Evolutionary conservation across 2,888 invertebrate species (phyloP).

Genomic region (Diadromus collaris): DNA sequence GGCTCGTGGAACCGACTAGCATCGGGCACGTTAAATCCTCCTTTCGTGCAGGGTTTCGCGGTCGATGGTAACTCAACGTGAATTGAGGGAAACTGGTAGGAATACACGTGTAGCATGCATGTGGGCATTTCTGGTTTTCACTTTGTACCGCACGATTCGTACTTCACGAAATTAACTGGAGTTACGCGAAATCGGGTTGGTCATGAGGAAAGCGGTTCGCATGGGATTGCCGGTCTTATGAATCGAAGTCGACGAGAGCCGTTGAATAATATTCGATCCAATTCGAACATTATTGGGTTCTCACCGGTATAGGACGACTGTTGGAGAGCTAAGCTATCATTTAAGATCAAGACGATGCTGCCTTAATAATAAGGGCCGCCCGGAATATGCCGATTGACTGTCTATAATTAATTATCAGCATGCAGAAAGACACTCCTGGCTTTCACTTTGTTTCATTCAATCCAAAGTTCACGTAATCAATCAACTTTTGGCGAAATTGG

Average conservation of each 20-base stretch:
- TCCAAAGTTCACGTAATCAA: too few species aligned
- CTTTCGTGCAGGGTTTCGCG: constrained; percentile 17
- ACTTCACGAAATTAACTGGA: background rate
- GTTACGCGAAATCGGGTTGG: background rate
- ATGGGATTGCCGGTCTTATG: background rate
- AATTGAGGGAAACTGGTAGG: constrained; percentile 5
- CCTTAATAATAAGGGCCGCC: too few species aligned
- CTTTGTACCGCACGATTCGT: background rate
- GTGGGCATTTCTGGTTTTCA: background rate
- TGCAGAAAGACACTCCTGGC: too few species aligned
- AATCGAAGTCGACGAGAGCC: background rate
- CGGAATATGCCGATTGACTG: too few species aligned
- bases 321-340: too few species aligned
- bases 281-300: too few species aligned
- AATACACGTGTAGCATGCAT: background rate
- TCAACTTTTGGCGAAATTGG: too few species aligned
- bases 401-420: too few species aligned
- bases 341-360: too few species aligned
- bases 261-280: background rate
- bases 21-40: constrained; percentile 24
- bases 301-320: too few species aligned
- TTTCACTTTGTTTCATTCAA: too few species aligned
- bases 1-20: constrained; percentile 4
- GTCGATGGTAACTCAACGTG: constrained; percentile 25
- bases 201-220: background rate